A percentile compares a stretch with the other conserved stretches of the same genome.
Evolutionary conservation across 2,888 invertebrate species (phyloP).

Genomic region (Himalopsyche japonica): DNA sequence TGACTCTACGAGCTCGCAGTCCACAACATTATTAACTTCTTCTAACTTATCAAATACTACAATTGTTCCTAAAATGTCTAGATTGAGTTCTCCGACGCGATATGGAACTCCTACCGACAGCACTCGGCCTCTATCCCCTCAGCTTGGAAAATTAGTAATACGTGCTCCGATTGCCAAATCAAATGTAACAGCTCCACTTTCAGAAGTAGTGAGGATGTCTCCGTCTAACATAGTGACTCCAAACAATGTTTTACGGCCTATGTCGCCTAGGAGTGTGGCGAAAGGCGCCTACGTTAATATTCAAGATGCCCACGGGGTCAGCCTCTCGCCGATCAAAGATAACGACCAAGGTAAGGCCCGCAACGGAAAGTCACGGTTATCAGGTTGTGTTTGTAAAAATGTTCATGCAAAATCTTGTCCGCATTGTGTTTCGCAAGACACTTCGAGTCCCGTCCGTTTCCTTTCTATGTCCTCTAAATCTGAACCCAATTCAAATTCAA

Average conservation of each 20-base stretch:
- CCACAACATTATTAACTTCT: slow-evolving; percentile 1
- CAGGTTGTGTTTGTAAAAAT: slow-evolving; percentile 37
- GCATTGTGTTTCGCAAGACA: slow-evolving; percentile 38
- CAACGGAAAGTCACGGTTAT: slow-evolving; percentile 43
- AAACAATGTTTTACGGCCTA: slow-evolving; percentile 46
- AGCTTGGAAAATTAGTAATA: slow-evolving; percentile 67
- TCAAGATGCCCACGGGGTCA: slow-evolving; percentile 66
- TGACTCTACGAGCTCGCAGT: neutral
- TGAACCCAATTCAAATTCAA: slow-evolving; percentile 26
- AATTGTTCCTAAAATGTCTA: slow-evolving; percentile 42
- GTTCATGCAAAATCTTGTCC: slow-evolving; percentile 22
- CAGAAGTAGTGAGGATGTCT: slow-evolving; percentile 64
- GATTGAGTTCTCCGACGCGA: slow-evolving; percentile 55
- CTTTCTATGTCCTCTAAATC: neutral
- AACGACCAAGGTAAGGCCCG: slow-evolving; percentile 71
- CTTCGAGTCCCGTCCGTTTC: slow-evolving; percentile 6
- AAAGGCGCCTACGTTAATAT: slow-evolving; percentile 74
- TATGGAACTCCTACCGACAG: slow-evolving; percentile 42
- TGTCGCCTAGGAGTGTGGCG: slow-evolving; percentile 50
- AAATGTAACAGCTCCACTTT: slow-evolving; percentile 45
- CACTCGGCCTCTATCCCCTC: slow-evolving; percentile 62
- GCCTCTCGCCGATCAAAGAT: slow-evolving; percentile 64
- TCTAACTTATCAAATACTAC: slow-evolving; percentile 19
- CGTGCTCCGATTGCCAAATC: slow-evolving; percentile 58
- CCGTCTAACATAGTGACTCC: slow-evolving; percentile 68